These are phyloP conservation scores for Lota lota DNA, from an alignment of 2,113 vertebrate species.

Conservation along the genomic window DNA sequence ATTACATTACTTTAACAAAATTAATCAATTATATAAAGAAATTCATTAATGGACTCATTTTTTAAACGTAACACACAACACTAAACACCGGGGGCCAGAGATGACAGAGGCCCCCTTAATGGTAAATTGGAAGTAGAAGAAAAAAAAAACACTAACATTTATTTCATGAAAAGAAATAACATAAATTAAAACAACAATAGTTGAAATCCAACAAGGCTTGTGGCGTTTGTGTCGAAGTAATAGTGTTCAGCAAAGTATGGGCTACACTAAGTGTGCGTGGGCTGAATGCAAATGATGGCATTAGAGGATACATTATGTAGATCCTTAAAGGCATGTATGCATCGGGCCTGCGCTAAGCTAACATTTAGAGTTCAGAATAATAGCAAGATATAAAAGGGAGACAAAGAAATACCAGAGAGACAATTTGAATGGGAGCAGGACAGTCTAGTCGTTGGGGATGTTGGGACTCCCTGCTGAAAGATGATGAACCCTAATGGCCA, in stretches of 20 bases:
- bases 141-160: conserved; percentile 4
- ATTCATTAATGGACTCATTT: conserved; percentile 44
- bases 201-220: background rate
- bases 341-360: too few relatives aligned
- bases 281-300: conserved; percentile 15
- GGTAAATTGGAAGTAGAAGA: background rate
- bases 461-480: too few relatives aligned
- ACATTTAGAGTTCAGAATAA: too few relatives aligned
- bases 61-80: conserved; percentile 33
- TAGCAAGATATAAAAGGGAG: too few relatives aligned
- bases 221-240: conserved; percentile 16
- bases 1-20: conserved; percentile 68
- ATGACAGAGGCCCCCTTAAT: background rate
- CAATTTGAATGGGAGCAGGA: too few relatives aligned
- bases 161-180: background rate
- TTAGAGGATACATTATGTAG: conserved; percentile 31
- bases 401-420: too few relatives aligned
- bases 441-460: too few relatives aligned
- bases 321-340: conserved; percentile 18
- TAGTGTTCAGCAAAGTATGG: background rate
- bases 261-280: background rate
- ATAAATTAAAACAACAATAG: background rate
- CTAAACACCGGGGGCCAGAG: conserved; percentile 11
- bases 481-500: too few relatives aligned
- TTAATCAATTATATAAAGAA: conserved; percentile 60